Evolutionary conservation across 2,113 vertebrate genomes (phyloP), one percentile per base, ranked within the genome.

Genomic region (Zosterops hypoxanthus): DNA sequence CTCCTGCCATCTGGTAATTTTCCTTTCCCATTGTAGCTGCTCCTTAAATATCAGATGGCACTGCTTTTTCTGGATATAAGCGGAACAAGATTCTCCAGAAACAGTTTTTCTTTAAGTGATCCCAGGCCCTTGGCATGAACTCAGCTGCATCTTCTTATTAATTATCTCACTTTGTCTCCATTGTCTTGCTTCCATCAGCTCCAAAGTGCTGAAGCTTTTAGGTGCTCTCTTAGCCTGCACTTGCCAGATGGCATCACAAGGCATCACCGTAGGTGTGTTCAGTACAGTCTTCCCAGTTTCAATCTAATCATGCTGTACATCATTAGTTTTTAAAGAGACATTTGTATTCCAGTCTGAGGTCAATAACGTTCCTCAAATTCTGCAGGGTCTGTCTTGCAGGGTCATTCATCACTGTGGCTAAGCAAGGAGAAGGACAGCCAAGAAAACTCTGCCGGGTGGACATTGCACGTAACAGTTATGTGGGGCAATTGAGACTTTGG

Each of bases 81-180:
- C 82, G 14, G 23, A 87, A 82, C 14, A 61, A 31, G 68, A 46
- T 28, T 91, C 41, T 92, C 34, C 70, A 94, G 65, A 70, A 95
- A 57, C 29, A 59, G 36, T 42, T 63, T 82, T 71, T 52, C 49
- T 86, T 85, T 90, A 42, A 92, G 55, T 50, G 20, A 81, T 71
- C 34, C 28, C 14, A 22, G 49, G 36, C 8, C 41, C 22, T 92
- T 92, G 77, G 70, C 70, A 55, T 86, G 39, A 33, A 29, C 73
- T 89, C 47, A 66, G 52, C 44, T 81, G 41, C 34, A 29, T 86
- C 49, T 46, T 63, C 22, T 50, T 78, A 8, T 75, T 81, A 75
- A 75, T 33, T 66, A 52, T 86, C 19, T 83, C 8, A 3, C n/a
- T 70, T 41, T 18, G 47, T 81, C 61, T 71, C 26, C 13, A 4